Percentiles rank a stretch among this genome's conserved stretches.
phyloP scores from a whole-genome alignment of 2,797 vertebrate genomes.

The Hirundo rustica region DNA sequence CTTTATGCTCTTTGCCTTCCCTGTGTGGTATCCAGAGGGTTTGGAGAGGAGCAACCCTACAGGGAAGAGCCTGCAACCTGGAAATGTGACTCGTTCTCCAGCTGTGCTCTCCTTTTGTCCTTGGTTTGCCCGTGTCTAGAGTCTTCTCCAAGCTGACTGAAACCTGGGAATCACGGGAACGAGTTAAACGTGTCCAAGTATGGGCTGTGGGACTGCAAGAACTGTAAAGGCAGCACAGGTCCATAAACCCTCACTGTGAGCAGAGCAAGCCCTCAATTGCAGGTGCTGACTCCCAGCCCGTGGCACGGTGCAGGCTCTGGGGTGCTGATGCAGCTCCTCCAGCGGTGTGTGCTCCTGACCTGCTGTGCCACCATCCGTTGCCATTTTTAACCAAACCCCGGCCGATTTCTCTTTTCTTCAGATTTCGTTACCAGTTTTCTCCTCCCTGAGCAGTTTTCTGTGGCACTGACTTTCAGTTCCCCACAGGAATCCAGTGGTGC shows the following conservation, averaged over 20 bases:
- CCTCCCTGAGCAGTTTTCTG: neutral
- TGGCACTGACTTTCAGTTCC: neutral
- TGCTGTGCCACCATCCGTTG: accelerated
- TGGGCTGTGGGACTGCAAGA: accelerated
- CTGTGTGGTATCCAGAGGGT: neutral
- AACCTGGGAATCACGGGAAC: neutral
- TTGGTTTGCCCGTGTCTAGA: accelerated
- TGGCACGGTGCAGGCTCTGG: neutral
- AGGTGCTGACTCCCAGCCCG: neutral
- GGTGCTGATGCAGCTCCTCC: neutral
- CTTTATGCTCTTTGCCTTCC: neutral
- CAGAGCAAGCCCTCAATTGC: neutral
- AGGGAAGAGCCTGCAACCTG: neutral
- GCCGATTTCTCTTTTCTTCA: too few species aligned
- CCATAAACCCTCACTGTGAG: neutral
- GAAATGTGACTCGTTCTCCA: neutral
- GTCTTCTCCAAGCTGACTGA: neutral
- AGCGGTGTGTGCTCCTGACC: accelerated
- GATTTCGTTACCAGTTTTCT: neutral
- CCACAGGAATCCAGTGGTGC: accelerated
- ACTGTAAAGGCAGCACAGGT: accelerated
- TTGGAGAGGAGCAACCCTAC: neutral
- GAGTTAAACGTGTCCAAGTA: accelerated
- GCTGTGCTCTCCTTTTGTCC: neutral
- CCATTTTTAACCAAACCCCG: neutral